Evolutionary conservation across 2,888 invertebrate genomes (phyloP).

Genomic region (Meandrusa payeni): DNA sequence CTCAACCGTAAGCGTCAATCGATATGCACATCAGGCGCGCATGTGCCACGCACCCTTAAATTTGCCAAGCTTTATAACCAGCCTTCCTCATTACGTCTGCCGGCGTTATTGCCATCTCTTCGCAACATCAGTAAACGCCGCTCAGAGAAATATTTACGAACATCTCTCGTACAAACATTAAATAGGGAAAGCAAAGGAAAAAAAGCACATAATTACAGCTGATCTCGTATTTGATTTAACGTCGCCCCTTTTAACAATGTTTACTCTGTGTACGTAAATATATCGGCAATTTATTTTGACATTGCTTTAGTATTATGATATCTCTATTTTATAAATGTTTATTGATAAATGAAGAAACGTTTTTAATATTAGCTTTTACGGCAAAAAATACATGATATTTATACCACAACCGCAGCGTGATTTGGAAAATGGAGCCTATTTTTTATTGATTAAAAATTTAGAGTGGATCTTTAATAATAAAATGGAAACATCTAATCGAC

Average conservation of each 20-base stretch:
- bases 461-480: too few species aligned
- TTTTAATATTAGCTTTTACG: too few species aligned
- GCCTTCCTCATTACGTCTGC: constrained; percentile 69
- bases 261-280: constrained; percentile 9
- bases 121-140: constrained; percentile 62
- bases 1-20: constrained; percentile 44
- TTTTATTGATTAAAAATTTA: too few species aligned
- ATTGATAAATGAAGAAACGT: too few species aligned
- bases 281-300: neutral
- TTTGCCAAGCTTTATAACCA: constrained; percentile 49
- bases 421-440: too few species aligned
- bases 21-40: constrained; percentile 16
- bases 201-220: constrained; percentile 28
- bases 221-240: constrained; percentile 18
- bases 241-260: constrained; percentile 26
- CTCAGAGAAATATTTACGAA: constrained; percentile 70
- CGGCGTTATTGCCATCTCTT: constrained; percentile 63
- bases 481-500: too few species aligned
- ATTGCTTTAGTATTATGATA: too few species aligned
- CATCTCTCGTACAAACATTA: constrained; percentile 51
- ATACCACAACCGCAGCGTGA: too few species aligned
- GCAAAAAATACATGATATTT: too few species aligned
- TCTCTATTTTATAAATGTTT: neutral
- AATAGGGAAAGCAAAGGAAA: constrained; percentile 28
- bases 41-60: constrained; percentile 27